phyloP scores from a whole-genome alignment of 2,113 vertebrate genomes.

The Spea multiplicata region DNA sequence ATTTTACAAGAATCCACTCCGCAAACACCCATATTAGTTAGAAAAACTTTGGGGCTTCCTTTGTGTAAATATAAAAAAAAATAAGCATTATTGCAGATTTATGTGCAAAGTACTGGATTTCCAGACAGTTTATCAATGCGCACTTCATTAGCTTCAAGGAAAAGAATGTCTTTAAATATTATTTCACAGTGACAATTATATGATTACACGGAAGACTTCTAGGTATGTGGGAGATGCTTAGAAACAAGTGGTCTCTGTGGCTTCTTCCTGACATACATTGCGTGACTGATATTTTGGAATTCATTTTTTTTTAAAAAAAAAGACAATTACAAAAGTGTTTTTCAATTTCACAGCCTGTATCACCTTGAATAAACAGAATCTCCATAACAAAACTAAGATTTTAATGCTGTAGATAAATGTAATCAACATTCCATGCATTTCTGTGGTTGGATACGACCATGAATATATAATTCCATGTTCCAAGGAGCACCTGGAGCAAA shows the following conservation, averaged over 20 bases:
- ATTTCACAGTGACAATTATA: neutral
- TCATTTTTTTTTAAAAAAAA: too few species aligned
- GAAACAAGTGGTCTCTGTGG: neutral
- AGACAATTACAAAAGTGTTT: too few species aligned
- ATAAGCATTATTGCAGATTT: too few species aligned
- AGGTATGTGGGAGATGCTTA: neutral
- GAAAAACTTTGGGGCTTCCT: too few species aligned
- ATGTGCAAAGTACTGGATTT: too few species aligned
- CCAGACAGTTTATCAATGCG: too few species aligned
- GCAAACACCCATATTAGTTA: too few species aligned
- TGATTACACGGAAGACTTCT: neutral
- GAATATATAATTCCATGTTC: neutral
- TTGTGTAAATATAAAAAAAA: too few species aligned
- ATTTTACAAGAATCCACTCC: too few species aligned
- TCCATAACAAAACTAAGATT: neutral
- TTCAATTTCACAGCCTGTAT: neutral
- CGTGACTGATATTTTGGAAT: too few species aligned
- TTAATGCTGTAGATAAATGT: neutral
- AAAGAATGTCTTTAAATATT: neutral
- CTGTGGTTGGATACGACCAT: neutral
- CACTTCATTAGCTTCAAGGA: neutral
- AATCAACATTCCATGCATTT: neutral
- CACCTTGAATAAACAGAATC: neutral
- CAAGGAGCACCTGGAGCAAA: neutral
- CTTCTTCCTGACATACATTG: neutral